Conservation (phyloP, 2,797 vertebrate species). For the Hypotaenidia okinawae region DNA sequence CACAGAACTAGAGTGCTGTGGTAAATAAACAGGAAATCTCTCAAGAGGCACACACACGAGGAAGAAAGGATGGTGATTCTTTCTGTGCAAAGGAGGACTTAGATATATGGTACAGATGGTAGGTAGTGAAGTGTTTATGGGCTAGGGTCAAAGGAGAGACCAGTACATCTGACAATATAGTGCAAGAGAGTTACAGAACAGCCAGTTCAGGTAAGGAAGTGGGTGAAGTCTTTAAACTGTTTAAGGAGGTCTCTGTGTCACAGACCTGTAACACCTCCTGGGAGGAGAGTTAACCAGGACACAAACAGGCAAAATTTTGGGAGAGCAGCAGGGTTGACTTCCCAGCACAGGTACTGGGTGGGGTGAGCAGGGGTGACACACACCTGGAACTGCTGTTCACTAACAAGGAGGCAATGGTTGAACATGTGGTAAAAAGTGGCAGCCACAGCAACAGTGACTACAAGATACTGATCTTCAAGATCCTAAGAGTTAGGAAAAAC, state of each 20-base stretch:
- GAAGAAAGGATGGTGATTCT: not conserved
- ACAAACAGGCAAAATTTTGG: not conserved
- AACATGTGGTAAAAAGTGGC: not conserved
- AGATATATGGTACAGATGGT: not conserved
- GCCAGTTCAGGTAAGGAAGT: not conserved
- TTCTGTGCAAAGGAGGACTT: not conserved
- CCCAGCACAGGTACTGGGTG: not conserved
- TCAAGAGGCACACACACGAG: not conserved
- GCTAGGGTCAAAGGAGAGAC: too few relatives aligned
- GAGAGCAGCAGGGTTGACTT: not conserved
- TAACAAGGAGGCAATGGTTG: fast-evolving
- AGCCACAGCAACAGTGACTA: not conserved
- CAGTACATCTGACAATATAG: not conserved
- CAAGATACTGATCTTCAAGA: not conserved
- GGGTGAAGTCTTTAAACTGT: not conserved
- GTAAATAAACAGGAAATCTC: not conserved
- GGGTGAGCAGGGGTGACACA: fast-evolving
- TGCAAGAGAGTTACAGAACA: not conserved
- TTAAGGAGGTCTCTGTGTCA: not conserved
- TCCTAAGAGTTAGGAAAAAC: not conserved
- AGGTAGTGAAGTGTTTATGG: not conserved
- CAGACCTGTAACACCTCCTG: not conserved
- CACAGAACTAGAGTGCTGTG: fast-evolving
- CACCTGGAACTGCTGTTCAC: not conserved
- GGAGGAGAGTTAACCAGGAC: not conserved